Base-by-base conservation (phyloP, 2,888 invertebrate species). In the Allolobophora icterica region DNA sequence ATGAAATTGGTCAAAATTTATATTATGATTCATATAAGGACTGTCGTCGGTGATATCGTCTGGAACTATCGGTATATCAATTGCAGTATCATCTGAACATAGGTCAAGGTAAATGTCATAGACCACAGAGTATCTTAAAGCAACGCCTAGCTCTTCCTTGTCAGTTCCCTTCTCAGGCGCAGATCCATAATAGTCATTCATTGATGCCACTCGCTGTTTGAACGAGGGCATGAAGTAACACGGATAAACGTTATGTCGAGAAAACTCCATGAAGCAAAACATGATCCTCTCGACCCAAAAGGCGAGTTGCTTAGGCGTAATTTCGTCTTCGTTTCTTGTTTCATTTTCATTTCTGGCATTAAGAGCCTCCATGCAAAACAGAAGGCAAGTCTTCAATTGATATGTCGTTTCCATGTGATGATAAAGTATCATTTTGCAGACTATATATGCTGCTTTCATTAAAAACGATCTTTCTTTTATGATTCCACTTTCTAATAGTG, bases 321-420 rank as follows among this genome's bases (percentile, higher is more conserved):
- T 71, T n/a, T 71, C 11, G 30, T n/a, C 71, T 30, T 71, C 71
- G 30, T n/a, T 71, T 71, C 71, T 30, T 71, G 71, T n/a, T n/a
- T n/a, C n/a, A n/a, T 11, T 71, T 8, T 8, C n/a, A 71, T n/a
- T 71, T n/a, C 8, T 30, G 71, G n/a, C n/a, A 71, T 30, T 11
- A n/a, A 71, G n/a, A n/a, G 71, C 71, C 71, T 71, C 71, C 71
- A 71, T 71, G n/a, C 71, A 71, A 71, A 71, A 71, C 30, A 71
- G 71, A 71, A 71, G n/a, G 8, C 71, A 71, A 71, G 30, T 71
- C n/a, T 71, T 71, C 71, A 71, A n/a, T 17, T 71, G 30, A 71
- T 71, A 71, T n/a, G 71, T 71, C 3, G 30, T n/a, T n/a, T 8
- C n/a, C 30, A 2, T 0, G 1, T 30, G 71, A n/a, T 24, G 0